These are phyloP conservation scores for Isoperla grammatica DNA, from an alignment of 2,888 invertebrate species.

Conservation along the genomic window DNA sequence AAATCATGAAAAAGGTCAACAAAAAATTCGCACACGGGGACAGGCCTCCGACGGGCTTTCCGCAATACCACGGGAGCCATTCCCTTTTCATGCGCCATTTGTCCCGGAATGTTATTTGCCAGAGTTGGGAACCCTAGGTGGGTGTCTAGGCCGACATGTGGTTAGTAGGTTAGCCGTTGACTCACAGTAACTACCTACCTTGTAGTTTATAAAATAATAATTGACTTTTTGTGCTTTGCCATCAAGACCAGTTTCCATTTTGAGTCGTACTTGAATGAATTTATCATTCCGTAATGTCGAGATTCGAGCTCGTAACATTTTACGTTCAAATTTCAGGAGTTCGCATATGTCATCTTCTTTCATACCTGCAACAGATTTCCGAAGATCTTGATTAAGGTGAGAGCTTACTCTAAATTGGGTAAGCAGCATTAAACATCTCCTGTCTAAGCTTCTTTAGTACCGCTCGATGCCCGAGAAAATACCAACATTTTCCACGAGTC, in stretches of 20 bases:
- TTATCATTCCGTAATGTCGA: constrained; percentile 84
- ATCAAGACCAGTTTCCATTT: constrained; percentile 93
- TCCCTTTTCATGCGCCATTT: too few relatives aligned
- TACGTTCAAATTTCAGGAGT: constrained; percentile 85
- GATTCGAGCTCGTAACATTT: constrained; percentile 85
- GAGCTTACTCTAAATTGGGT: not conserved
- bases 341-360: constrained; percentile 89
- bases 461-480: too few relatives aligned
- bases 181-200: constrained; percentile 43
- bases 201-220: constrained; percentile 96
- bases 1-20: too few relatives aligned
- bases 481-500: too few relatives aligned
- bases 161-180: too few relatives aligned
- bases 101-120: too few relatives aligned
- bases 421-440: not conserved
- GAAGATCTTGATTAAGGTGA: too few relatives aligned
- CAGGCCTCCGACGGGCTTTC: too few relatives aligned
- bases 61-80: too few relatives aligned
- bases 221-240: constrained; percentile 94
- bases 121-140: too few relatives aligned
- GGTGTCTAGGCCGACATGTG: too few relatives aligned
- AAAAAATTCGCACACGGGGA: too few relatives aligned
- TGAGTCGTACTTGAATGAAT: constrained; percentile 84
- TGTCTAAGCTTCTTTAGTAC: not conserved
- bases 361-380: constrained; percentile 59